Evolutionary conservation across 2,113 vertebrate species (phyloP).

Genomic region (Pelecanus crispus): DNA sequence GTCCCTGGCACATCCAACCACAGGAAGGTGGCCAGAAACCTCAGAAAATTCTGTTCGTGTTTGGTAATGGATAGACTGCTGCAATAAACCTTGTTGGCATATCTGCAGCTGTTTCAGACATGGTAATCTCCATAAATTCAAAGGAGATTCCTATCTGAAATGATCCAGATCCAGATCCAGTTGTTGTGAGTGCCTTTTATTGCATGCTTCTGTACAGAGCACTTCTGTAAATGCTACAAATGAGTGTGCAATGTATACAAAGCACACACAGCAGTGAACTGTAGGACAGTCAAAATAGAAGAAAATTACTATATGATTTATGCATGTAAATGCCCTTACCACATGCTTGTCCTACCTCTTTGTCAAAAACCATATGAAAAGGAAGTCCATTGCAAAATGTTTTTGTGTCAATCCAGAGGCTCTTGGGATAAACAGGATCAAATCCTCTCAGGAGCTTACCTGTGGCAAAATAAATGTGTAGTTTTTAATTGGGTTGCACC

Average conservation of each 20-base stretch:
- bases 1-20: neutral
- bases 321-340: neutral
- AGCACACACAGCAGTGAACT: neutral
- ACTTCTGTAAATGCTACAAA: neutral
- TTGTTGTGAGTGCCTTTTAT: neutral
- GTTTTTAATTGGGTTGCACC: neutral
- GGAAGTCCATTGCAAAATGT: constrained; percentile 80
- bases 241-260: neutral
- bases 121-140: neutral
- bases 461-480: neutral
- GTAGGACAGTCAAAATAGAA: neutral
- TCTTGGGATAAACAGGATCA: constrained; percentile 74
- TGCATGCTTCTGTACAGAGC: neutral
- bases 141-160: neutral
- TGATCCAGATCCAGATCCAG: neutral
- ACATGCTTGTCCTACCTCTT: constrained; percentile 67
- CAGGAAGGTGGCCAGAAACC: neutral
- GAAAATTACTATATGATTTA: neutral
- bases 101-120: neutral
- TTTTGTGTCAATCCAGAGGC: constrained; percentile 75
- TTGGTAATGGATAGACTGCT: neutral
- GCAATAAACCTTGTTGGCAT: neutral
- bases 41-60: neutral
- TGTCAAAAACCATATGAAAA: constrained; percentile 81
- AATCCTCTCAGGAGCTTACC: constrained; percentile 76